These are phyloP conservation scores for sheep (Ovis aries) DNA, from an alignment of 2,113 vertebrate species.

Conservation along the genomic window DNA sequence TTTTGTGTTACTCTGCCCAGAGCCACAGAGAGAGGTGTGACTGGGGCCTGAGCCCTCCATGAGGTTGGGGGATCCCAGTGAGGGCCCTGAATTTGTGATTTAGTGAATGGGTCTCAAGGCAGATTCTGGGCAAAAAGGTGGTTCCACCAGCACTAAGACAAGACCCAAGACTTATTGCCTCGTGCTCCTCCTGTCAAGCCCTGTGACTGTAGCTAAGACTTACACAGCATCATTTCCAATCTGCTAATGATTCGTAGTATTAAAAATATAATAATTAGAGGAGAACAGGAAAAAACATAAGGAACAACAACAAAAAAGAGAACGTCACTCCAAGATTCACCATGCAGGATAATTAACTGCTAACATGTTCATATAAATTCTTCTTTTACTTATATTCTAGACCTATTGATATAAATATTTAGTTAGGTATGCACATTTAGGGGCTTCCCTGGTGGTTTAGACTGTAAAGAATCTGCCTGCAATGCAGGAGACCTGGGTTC, in stretches of 20 bases:
- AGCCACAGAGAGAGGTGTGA: neutral
- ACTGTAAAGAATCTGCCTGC: neutral
- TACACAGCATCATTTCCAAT: neutral
- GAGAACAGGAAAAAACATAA: neutral
- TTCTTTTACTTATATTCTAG: neutral
- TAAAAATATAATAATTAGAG: neutral
- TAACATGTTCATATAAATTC: neutral
- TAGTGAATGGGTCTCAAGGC: neutral
- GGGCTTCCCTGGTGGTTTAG: neutral
- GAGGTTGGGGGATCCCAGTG: neutral
- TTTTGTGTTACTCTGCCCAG: neutral
- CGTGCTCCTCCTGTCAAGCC: too few relatives aligned
- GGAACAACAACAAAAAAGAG: neutral
- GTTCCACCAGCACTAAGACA: neutral
- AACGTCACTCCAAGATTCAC: neutral
- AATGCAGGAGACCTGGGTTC: neutral
- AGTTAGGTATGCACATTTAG: neutral
- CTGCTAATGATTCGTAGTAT: neutral
- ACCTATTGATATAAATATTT: neutral
- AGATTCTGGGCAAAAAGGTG: neutral
- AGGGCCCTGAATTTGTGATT: neutral
- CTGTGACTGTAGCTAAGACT: neutral
- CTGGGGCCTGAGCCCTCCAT: neutral
- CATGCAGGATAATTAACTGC: neutral
- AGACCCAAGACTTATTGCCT: neutral